Evolutionary conservation across 1,140 invertebrate genomes (phyloP).

Genomic region (Mycetomoellerius zeteki): DNA sequence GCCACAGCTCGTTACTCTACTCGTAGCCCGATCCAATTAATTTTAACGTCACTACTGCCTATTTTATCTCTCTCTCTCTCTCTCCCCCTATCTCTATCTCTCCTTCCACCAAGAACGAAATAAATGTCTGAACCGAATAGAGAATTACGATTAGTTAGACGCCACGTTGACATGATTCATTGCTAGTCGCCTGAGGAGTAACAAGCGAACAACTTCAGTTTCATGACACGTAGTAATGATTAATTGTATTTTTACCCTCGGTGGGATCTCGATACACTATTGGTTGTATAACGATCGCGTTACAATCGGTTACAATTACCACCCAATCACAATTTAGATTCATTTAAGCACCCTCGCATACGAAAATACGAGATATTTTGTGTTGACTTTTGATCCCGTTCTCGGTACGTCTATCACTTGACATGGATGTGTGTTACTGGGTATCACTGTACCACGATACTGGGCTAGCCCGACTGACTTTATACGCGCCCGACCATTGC

Average conservation of each 20-base stretch:
- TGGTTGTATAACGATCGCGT: background rate
- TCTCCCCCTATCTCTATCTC: background rate
- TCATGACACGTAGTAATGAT: constrained; percentile 21
- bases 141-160: constrained; percentile 16
- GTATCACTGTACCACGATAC: constrained; percentile 41
- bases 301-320: background rate
- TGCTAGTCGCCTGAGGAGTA: background rate
- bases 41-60: constrained; percentile 27
- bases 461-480: constrained; percentile 61
- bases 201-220: background rate
- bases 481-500: constrained; percentile 61
- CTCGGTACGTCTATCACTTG: background rate
- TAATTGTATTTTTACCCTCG: constrained; percentile 23
- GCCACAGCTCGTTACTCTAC: constrained; percentile 47
- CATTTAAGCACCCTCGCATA: constrained; percentile 3
- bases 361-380: background rate
- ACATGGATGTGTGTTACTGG: constrained; percentile 16
- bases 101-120: background rate
- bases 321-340: constrained; percentile 8
- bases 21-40: constrained; percentile 44
- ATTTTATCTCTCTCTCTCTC: background rate
- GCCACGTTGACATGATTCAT: constrained; percentile 41
- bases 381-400: constrained; percentile 18
- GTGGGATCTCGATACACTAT: background rate
- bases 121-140: background rate